Base-by-base conservation (phyloP, 2,113 vertebrate species). In the Stegastes partitus region DNA sequence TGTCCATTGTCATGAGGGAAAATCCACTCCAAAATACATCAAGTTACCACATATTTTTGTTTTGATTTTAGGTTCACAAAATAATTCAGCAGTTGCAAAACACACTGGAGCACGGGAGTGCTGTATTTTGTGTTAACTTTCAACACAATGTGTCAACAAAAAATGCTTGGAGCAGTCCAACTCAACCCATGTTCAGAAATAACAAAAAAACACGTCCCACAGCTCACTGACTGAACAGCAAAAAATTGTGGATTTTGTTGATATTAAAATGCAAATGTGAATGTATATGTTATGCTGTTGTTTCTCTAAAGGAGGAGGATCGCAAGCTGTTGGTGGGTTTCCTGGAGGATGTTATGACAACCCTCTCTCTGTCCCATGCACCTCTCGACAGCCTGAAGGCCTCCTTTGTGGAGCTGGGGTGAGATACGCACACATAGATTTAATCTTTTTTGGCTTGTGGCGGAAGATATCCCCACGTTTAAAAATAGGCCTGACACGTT, bases 351-450 rank as follows among this genome's bases (percentile, higher is more conserved):
- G 98, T 99, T 37, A 98, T 99, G 98, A 99, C 97, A 10, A 96
- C 98, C 67, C 95, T 99, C 61, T 99, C 98, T 4, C 86, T 99
- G 22, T 99, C 98, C 26, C 96, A 99, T 64, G 98, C 98, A 59
- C 96, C 97, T 84, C 96, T 99, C 11, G 97, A 99, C 77, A 99
- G 98, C 89, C 91, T 99, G 61, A 99, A 99, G 86, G 98, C 98
- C 84, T 96, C 98, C n/a, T 99, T 99, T 94, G 96, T 99, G 81
- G 98, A 99, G 93, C 93, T 99, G 64, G 97, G 98, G 98, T 99
- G 94, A 91, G 94, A 77, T 25, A 51, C 19, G 55, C 7, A 59
- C 22, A 25, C 22, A 56, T n/a, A 31, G 0, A 18, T 72, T 39
- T 10, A 11, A 18, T 31, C 2, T 7, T 16, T 45, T 15, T 14